Evolutionary conservation across 1,140 invertebrate species (phyloP).

Genomic region (honey bee (Apis mellifera)): DNA sequence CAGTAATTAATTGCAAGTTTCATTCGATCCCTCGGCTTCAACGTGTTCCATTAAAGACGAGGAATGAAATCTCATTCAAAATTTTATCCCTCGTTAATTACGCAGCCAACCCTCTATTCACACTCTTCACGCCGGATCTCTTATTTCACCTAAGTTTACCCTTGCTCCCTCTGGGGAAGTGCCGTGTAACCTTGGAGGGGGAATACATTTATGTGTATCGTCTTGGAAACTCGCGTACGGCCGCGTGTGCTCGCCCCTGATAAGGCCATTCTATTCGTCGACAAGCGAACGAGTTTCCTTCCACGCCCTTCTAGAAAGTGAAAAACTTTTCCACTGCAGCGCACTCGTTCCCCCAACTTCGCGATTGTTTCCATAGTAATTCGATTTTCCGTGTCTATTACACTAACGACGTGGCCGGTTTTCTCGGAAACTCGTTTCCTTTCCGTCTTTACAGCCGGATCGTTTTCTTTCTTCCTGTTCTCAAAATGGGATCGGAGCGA

Average conservation of each 20-base stretch:
- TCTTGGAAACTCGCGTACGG: conserved; percentile 58
- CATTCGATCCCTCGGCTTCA: too few relatives aligned
- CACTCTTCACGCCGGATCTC: not conserved
- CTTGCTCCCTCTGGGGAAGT: not conserved
- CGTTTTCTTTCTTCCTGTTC: not conserved
- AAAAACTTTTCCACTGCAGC: conserved; percentile 54
- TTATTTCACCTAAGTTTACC: conserved; percentile 30
- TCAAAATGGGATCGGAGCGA: not conserved
- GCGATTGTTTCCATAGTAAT: conserved; percentile 36
- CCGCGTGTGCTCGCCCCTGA: conserved; percentile 67
- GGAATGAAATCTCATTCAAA: too few relatives aligned
- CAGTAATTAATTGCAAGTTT: too few relatives aligned
- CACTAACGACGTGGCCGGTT: conserved; percentile 30
- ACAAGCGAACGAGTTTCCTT: conserved; percentile 68
- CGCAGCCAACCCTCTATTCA: not conserved
- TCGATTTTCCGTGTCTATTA: conserved; percentile 30
- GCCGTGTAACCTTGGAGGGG: conserved; percentile 24
- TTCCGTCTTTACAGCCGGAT: not conserved
- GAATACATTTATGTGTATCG: conserved; percentile 56
- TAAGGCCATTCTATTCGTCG: conserved; percentile 70
- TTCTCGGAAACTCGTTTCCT: not conserved
- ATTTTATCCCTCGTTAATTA: not conserved
- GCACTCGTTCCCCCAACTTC: conserved; percentile 19
- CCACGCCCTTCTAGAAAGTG: conserved; percentile 60
- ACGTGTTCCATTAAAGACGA: too few relatives aligned